Conservation (phyloP, 2,797 vertebrate species). For the Nyctalus aviator region DNA sequence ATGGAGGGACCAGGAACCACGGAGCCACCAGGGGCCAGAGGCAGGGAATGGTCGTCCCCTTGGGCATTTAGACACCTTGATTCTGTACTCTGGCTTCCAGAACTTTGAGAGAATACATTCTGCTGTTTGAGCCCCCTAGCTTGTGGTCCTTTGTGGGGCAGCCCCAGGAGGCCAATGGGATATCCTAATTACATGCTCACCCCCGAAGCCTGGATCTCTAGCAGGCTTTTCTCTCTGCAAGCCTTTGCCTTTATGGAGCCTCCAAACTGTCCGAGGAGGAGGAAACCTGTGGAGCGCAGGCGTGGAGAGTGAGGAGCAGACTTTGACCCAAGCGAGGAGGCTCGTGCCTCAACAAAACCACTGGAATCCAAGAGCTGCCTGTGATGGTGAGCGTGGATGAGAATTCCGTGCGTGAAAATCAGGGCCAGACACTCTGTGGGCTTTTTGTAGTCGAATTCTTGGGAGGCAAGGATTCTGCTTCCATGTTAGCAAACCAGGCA, state of each 20-base stretch:
- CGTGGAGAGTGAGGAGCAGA: no score
- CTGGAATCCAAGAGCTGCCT: rapidly evolving
- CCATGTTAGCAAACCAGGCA: rapidly evolving
- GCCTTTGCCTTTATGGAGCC: neutral
- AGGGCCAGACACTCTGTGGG: rapidly evolving
- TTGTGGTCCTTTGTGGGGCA: neutral
- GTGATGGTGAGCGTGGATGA: rapidly evolving
- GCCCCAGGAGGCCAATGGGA: neutral
- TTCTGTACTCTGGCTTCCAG: neutral
- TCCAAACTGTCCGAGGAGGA: neutral
- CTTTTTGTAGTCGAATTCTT: neutral
- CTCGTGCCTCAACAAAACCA: neutral
- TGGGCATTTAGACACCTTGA: neutral
- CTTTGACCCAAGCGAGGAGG: neutral
- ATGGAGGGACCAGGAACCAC: no score
- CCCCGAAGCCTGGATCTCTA: neutral
- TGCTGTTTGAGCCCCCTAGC: neutral
- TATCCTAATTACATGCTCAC: rapidly evolving
- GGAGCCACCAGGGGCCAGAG: neutral
- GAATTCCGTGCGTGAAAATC: no score
- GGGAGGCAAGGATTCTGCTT: neutral
- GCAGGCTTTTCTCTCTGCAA: neutral
- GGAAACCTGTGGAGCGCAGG: neutral
- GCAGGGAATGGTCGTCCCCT: neutral
- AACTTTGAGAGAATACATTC: rapidly evolving